Conservation (phyloP, 92 coral and sea anemone genomes). For the Epizoanthus scotinus region DNA sequence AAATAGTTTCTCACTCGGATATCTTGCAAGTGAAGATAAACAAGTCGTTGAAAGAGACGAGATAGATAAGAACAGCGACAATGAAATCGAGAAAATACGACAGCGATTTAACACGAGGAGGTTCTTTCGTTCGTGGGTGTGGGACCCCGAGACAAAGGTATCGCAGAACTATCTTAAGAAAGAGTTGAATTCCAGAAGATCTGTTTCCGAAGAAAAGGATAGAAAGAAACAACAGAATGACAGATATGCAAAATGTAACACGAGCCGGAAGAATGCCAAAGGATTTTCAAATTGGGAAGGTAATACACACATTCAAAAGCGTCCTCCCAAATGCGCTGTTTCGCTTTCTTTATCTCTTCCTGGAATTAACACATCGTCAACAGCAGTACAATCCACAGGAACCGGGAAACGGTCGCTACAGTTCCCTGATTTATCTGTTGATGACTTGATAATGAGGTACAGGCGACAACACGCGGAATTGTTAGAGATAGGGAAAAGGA, state of each 20-base stretch:
- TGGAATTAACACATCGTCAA: constrained; percentile 28
- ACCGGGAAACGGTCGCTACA: not conserved
- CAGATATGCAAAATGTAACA: constrained; percentile 3
- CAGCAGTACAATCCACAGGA: not conserved
- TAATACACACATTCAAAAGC: not conserved
- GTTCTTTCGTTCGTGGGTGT: constrained; percentile 64
- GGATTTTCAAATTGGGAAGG: not conserved
- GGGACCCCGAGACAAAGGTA: constrained; percentile 49
- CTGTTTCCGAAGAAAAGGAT: not conserved
- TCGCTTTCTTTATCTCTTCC: constrained; percentile 35
- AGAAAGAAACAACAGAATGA: not conserved
- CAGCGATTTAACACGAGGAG: constrained; percentile 50
- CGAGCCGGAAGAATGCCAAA: not conserved
- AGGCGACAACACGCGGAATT: constrained; percentile 48
- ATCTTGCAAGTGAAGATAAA: constrained; percentile 6
- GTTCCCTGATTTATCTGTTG: constrained; percentile 43
- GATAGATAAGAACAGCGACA: constrained; percentile 26
- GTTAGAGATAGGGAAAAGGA: constrained; percentile 29
- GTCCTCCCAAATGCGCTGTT: not conserved
- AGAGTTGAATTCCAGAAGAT: not conserved
- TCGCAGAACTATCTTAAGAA: constrained; percentile 27
- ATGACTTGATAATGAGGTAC: constrained; percentile 47
- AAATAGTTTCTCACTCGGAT: constrained; percentile 40
- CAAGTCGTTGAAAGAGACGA: constrained; percentile 11
- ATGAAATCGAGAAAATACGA: constrained; percentile 51